Evolutionary conservation across 2,797 vertebrate species (phyloP).

Genomic region (Malurus leucopterus): DNA sequence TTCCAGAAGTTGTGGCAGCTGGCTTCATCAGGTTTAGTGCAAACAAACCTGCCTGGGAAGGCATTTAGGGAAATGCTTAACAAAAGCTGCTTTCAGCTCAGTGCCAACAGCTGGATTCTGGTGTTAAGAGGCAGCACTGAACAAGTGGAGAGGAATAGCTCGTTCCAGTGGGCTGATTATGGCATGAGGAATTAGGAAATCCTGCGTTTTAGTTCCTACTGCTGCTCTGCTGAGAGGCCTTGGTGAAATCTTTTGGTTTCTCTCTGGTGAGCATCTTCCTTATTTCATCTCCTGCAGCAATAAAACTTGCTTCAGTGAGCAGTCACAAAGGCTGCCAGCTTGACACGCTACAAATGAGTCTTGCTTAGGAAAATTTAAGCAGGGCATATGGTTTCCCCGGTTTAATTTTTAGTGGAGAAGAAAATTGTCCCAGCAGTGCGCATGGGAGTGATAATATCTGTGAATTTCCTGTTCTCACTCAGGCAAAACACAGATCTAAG

Average conservation of each 20-base stretch:
- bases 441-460: neutral
- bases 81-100: constrained; percentile 8
- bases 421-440: neutral
- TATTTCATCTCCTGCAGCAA: neutral
- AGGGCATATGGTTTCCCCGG: neutral
- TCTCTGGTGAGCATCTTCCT: neutral
- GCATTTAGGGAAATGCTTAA: neutral
- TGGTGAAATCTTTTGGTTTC: neutral
- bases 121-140: neutral
- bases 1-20: neutral
- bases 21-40: neutral
- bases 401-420: neutral
- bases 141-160: neutral
- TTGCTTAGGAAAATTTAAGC: constrained; percentile 2
- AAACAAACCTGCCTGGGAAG: neutral
- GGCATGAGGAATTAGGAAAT: neutral
- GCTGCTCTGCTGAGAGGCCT: neutral
- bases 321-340: neutral
- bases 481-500: neutral
- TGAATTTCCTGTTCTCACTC: neutral
- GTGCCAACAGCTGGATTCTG: constrained; percentile 24
- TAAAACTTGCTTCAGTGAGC: neutral
- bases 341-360: neutral
- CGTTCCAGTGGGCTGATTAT: neutral
- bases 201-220: neutral